A percentile compares a stretch with the other conserved stretches of the same genome.
Evolutionary conservation across 2,113 vertebrate species (phyloP).

Genomic region (Dipodomys spectabilis): DNA sequence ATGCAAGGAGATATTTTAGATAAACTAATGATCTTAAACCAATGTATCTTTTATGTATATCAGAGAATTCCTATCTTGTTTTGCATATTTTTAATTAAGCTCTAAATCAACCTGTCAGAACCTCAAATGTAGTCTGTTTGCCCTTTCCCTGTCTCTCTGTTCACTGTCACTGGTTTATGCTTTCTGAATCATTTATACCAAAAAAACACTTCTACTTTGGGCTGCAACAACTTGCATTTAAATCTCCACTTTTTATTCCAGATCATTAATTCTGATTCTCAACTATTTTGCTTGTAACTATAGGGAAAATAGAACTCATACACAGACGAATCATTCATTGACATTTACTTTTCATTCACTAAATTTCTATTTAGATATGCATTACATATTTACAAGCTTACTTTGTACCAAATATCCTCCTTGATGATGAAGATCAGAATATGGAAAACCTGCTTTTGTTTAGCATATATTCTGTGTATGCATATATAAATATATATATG

Average conservation of each 20-base stretch:
- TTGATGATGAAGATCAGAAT: not conserved
- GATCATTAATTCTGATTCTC: not conserved
- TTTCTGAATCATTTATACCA: not conserved
- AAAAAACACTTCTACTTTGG: not conserved
- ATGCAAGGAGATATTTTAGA: not conserved
- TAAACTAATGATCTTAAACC: not conserved
- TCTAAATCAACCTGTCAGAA: not conserved
- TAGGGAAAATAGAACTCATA: not conserved
- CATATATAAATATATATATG: too few species aligned
- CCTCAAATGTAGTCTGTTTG: not conserved
- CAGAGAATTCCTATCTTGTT: not conserved
- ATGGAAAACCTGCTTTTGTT: not conserved
- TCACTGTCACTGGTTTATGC: not conserved
- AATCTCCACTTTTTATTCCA: not conserved
- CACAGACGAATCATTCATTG: not conserved
- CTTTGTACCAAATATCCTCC: not conserved
- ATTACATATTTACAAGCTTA: not conserved
- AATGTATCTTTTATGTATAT: slow-evolving; percentile 4
- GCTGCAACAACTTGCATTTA: not conserved
- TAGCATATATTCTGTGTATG: not conserved
- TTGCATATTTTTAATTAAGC: not conserved
- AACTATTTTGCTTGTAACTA: not conserved
- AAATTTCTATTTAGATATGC: not conserved
- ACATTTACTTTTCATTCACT: not conserved
- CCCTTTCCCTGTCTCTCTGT: not conserved